phyloP scores from a whole-genome alignment of 2,797 vertebrate species.

The Gila robusta region DNA sequence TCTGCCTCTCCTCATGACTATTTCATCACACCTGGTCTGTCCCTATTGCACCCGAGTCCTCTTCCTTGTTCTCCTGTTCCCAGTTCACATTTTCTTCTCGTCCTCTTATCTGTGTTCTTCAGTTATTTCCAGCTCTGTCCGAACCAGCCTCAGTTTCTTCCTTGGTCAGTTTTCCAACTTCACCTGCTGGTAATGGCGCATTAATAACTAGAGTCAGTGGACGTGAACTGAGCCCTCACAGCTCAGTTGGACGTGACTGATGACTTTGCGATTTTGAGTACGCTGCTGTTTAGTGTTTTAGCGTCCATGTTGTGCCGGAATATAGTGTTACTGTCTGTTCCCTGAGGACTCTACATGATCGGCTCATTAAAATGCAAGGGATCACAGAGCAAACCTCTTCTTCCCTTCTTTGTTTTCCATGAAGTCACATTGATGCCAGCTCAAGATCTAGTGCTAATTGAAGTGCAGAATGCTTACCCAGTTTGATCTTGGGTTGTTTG shows the following conservation, averaged over 20 bases:
- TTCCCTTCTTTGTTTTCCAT: constrained; percentile 57
- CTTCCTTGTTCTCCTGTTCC: constrained; percentile 38
- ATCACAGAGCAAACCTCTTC: constrained; percentile 68
- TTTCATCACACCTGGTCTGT: constrained; percentile 73
- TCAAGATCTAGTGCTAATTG: constrained; percentile 47
- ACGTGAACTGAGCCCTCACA: background rate
- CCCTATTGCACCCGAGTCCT: constrained; percentile 18
- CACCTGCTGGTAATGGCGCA: background rate
- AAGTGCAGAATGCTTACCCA: background rate
- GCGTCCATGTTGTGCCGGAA: constrained; percentile 47
- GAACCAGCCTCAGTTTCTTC: background rate
- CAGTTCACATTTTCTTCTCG: constrained; percentile 9
- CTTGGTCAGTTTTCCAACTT: background rate
- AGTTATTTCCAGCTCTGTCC: background rate
- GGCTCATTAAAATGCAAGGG: constrained; percentile 81
- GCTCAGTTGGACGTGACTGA: constrained; percentile 9
- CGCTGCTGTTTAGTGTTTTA: constrained; percentile 11
- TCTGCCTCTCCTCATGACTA: constrained; percentile 82
- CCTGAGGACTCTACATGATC: constrained; percentile 70
- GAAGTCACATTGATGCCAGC: constrained; percentile 45
- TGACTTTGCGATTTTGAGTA: constrained; percentile 17
- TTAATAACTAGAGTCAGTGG: background rate
- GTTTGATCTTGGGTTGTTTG: constrained; percentile 27
- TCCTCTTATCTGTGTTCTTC: background rate
- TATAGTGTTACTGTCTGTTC: constrained; percentile 74